A percentile compares a stretch with the other conserved stretches of the same genome.
Conservation (phyloP, 2,888 invertebrate genomes). For the Dasypolia templi region DNA sequence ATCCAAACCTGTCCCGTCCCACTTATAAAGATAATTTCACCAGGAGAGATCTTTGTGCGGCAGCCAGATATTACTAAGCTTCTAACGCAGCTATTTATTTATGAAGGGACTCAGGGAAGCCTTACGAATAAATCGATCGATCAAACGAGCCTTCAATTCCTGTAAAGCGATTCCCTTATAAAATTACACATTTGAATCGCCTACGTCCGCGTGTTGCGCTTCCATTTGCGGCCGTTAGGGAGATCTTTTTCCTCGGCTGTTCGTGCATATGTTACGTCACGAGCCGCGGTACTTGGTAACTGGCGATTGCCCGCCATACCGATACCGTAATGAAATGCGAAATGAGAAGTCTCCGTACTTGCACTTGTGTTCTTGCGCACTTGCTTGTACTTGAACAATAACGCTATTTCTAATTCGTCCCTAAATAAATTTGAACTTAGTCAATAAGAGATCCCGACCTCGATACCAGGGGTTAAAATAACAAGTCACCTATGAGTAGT, state of each 20-base stretch:
- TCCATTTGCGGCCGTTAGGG: constrained; percentile 52
- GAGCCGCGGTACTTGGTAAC: constrained; percentile 61
- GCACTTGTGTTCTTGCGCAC: no score
- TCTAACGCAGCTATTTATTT: constrained; percentile 42
- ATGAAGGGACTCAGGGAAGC: constrained; percentile 53
- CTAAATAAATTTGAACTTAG: constrained; percentile 30
- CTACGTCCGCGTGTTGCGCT: constrained; percentile 48
- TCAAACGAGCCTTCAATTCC: constrained; percentile 57
- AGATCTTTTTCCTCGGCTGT: constrained; percentile 56
- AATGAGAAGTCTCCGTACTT: constrained; percentile 58
- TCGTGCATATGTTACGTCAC: constrained; percentile 67
- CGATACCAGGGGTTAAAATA: constrained; percentile 23
- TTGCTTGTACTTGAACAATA: constrained; percentile 48
- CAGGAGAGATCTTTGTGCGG: constrained; percentile 10
- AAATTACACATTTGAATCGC: constrained; percentile 49
- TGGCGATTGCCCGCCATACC: constrained; percentile 46
- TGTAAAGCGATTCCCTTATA: constrained; percentile 47
- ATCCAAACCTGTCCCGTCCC: constrained; percentile 1
- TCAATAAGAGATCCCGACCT: constrained; percentile 23
- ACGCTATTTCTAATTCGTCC: constrained; percentile 12
- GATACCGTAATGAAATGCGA: constrained; percentile 55
- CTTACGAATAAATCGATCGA: constrained; percentile 60
- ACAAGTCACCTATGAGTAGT: constrained; percentile 37
- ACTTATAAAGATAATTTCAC: constrained; percentile 25
- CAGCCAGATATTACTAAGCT: constrained; percentile 41